Base-by-base conservation (phyloP, 2,888 invertebrate species). In the Lordiphosa andalusiaca region DNA sequence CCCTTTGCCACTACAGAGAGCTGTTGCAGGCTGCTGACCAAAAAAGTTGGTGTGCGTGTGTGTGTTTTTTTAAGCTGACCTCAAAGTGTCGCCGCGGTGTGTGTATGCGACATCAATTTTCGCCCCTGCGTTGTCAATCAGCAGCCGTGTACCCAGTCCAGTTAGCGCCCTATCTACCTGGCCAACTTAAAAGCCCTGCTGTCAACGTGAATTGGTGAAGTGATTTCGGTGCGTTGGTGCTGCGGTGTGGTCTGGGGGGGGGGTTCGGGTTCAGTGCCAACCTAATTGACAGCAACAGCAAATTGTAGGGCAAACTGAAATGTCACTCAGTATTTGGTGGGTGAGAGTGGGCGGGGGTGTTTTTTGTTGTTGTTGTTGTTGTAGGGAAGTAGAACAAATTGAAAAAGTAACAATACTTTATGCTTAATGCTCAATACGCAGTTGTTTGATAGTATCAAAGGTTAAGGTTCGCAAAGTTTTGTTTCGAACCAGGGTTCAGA, bases 61-160 rank as follows among this genome's bases (percentile, higher is more conserved):
- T 16, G 16, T 16, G 16, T 55, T 39, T 30, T 42, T 16, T 30
- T 16, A 36, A 39, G 6, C 41, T 55, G 56, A 41, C 59, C 58
- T 21, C 23, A 50, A 60, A 16, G 51, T 56, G 49, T 51, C 46
- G 60, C 41, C 50, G 13, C 35, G 16, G n/a, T 38, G 19, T 44
- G 51, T 42, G 49, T 19, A 46, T 6, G 48, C 19, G 50, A 59
- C 69, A 83, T 62, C 65, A 68, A 75, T 75, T 75, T 68, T 41
- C 63, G 47, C 47, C 40, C 23, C 36, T 23, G 35, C 36, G 33
- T 21, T 67, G 70, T 69, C 73, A 69, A 80, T 76, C 76, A 69
- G 51, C 76, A 69, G 51, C 25, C 30, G 39, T 30, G 39, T 30
- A 39, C 41, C 39, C 48, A 41, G 58, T 48, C 19, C 73, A 48